Base-by-base conservation (phyloP, 1,140 invertebrate genomes). In the Diachasma alloeum region DNA sequence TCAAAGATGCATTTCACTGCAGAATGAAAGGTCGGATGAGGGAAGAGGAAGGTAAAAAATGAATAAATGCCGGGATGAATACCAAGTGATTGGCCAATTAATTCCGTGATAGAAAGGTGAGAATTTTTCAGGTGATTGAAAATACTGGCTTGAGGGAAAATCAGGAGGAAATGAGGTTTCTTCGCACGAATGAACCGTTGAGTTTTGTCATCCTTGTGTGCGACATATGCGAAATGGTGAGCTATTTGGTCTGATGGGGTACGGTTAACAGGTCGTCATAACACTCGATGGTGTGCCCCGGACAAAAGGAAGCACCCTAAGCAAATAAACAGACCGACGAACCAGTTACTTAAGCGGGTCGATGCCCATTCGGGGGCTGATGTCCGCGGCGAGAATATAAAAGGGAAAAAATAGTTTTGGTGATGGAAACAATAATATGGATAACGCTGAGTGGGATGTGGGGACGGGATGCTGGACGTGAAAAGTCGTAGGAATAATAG, bases 291-390 rank as follows among this genome's bases (percentile, higher is more conserved):
- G 78, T 78, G 66, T 59, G 77, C 42, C 75, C 75, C 71, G 69
- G 82, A 85, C 87, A 89, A 87, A 85, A 83, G 84, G 42, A 31
- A 15, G 48, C 46, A 37, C 84, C 81, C 79, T 85, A 84, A 87
- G 83, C 84, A 90, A 90, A 89, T 90, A 89, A 90, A 90, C 87
- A 89, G 86, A 87, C 85, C 86, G 86, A 87, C 87, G 86, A 90
- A 90, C 88, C 88, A 90, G 88, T 90, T 88, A 89, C 87, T 87
- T 89, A 88, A 86, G 75, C 67, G 80, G 81, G 77, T 79, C 78
- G 78, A 78, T 84, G 83, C 81, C 84, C 82, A 77, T 81, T 42
- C 81, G 79, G 26, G 9, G 9, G n/a, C 10, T 26, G n/a, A 68
- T 68, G 36, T 39, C 70, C 9, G 22, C 44, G 24, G 48, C 46